Evolutionary conservation across 1,140 invertebrate genomes (phyloP).

Genomic region (Pomphorhynchus laevis): DNA sequence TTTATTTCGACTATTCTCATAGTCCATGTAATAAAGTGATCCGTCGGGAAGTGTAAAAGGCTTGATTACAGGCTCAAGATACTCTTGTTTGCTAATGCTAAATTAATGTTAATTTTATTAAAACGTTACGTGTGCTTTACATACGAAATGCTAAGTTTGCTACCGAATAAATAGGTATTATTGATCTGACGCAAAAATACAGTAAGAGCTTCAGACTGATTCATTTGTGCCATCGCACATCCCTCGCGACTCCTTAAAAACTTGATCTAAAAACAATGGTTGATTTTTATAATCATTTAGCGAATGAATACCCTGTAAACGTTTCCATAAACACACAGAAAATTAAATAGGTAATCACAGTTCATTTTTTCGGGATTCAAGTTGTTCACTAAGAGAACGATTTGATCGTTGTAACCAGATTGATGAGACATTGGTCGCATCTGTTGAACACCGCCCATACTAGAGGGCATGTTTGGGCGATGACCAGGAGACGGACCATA

Average conservation of each 20-base stretch:
- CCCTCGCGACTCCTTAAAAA: conserved; percentile 92
- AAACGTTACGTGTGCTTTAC: conserved; percentile 16
- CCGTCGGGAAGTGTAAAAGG: conserved; percentile 73
- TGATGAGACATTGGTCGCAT: no score
- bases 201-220: conserved; percentile 60
- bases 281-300: neutral
- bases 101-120: conserved; percentile 10
- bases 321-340: conserved; percentile 91
- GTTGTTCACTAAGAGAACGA: conserved; percentile 90
- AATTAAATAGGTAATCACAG: conserved; percentile 77
- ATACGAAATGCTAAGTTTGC: conserved; percentile 28
- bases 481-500: conserved; percentile 12
- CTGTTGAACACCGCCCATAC: no score
- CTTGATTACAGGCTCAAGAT: conserved; percentile 70
- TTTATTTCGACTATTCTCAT: conserved; percentile 76
- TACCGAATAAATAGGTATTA: conserved; percentile 41
- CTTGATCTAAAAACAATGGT: conserved; percentile 37
- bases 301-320: conserved; percentile 45
- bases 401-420: no score
- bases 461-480: no score
- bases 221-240: conserved; percentile 98
- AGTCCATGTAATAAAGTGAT: conserved; percentile 78
- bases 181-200: conserved; percentile 67
- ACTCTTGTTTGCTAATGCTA: conserved; percentile 69
- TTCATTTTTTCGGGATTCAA: conserved; percentile 62